Conservation (phyloP, 2,888 invertebrate species). For the Diaphora mendica region DNA sequence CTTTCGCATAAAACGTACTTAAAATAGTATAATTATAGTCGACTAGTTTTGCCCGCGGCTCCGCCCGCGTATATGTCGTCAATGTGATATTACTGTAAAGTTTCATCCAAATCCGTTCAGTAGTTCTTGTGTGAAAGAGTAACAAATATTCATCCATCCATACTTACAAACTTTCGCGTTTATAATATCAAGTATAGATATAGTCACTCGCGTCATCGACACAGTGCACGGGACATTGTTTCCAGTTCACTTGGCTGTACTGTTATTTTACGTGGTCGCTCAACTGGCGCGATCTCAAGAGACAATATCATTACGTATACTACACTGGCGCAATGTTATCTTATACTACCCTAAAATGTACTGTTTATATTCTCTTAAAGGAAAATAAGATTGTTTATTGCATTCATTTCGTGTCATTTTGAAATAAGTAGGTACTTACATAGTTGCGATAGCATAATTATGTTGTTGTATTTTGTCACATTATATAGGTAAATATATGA, state of each 20-base stretch:
- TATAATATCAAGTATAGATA: background rate
- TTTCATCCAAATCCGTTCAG: too few relatives aligned
- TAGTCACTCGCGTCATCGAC: background rate
- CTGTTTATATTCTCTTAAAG: background rate
- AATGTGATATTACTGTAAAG: too few relatives aligned
- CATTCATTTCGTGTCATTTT: background rate
- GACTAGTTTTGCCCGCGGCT: too few relatives aligned
- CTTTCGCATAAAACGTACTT: background rate
- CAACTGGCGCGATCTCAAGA: constrained; percentile 22
- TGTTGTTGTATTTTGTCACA: background rate
- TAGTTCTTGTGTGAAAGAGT: too few relatives aligned
- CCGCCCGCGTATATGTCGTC: too few relatives aligned
- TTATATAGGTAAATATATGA: background rate
- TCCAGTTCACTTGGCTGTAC: constrained; percentile 33
- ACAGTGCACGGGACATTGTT: constrained; percentile 32
- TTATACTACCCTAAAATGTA: background rate
- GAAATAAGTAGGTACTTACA: background rate
- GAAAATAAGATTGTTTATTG: background rate
- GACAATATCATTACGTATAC: constrained; percentile 7
- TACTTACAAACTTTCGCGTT: too few relatives aligned
- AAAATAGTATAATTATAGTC: background rate
- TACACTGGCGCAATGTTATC: background rate
- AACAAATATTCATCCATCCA: too few relatives aligned
- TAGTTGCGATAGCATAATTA: background rate
- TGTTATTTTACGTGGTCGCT: constrained; percentile 33